Base-by-base conservation (phyloP, 2,888 invertebrate genomes). In the Lottia scabra region DNA sequence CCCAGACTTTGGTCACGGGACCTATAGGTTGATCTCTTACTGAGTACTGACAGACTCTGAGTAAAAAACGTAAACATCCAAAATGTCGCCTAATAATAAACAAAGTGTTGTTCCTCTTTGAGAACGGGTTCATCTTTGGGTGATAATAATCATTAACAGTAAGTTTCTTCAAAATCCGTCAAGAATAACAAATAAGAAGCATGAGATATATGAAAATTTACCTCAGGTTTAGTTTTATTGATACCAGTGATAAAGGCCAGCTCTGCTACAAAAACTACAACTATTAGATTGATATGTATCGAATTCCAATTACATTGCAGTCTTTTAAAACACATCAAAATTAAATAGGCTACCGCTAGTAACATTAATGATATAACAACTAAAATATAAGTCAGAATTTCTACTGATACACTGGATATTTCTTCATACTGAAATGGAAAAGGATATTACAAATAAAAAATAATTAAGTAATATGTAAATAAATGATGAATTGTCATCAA, bases 241-340 rank as follows among this genome's bases (percentile, higher is more conserved):
- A 98, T 91, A 0, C 97, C 96, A 16, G 96, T 92, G 67, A 98
- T 92, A 88, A 96, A 98, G 43, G 97, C 90, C 38, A 96, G 88
- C 87, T 97, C 95, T 0, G 95, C 95, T 82, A 95, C 91, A 86
- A 98, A 94, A 27, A 97, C 94, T 85, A 95, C 95, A 76, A 97
- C 92, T n/a, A 97, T 94, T 12, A 98, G 92, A 88, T 98, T 97
- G 86, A 96, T 96, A 87, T 97, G 95, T 78, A 98, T 97, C 26
- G 95, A 95, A 90, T 97, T 97, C 65, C 96, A 96, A 83, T 98
- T 98, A 68, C 88, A 88, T 78, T 87, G 85, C 4, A 86, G 75
- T 26, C 83, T 74, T 75, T 85, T 85, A 81, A 97, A 93, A 64
- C 95, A 90, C 56, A 95, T 94, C 68, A 98, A 91, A 26, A 96